Evolutionary conservation across 2,888 invertebrate species (phyloP).

Genomic region (Macroteleia sp.): DNA sequence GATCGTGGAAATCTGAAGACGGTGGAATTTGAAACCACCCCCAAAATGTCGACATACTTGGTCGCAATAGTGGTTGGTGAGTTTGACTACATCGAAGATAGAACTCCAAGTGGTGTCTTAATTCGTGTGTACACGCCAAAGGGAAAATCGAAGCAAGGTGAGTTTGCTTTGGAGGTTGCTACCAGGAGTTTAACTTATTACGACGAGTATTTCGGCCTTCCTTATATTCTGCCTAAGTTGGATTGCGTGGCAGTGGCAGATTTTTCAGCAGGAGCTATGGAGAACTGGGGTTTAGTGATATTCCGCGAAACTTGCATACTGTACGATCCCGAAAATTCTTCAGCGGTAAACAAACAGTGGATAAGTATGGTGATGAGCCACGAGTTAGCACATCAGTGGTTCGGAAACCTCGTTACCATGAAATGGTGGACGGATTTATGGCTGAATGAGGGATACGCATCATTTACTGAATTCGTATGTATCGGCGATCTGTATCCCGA

Average conservation of each 20-base stretch:
- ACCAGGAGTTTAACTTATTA: slow-evolving; percentile 96
- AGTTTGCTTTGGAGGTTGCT: slow-evolving; percentile 96
- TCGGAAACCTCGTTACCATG: slow-evolving; percentile 99
- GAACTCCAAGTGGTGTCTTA: slow-evolving; percentile 91
- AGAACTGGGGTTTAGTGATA: slow-evolving; percentile 95
- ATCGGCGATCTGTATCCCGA: slow-evolving; percentile 96
- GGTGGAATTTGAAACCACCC: slow-evolving; percentile 64
- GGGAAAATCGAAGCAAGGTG: slow-evolving; percentile 95
- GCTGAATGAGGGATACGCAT: slow-evolving; percentile 98
- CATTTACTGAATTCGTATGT: slow-evolving; percentile 97
- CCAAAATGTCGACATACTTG: slow-evolving; percentile 56
- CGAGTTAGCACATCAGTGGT: slow-evolving; percentile 99
- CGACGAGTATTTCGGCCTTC: slow-evolving; percentile 96
- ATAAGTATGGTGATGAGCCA: slow-evolving; percentile 96
- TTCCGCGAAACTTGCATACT: slow-evolving; percentile 93
- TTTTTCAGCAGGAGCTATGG: slow-evolving; percentile 98
- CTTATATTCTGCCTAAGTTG: slow-evolving; percentile 97
- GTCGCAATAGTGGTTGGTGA: slow-evolving; percentile 93
- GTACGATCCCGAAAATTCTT: slow-evolving; percentile 95
- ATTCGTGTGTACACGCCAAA: slow-evolving; percentile 94
- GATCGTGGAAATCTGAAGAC: too few relatives aligned
- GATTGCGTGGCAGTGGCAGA: slow-evolving; percentile 98
- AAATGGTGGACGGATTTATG: slow-evolving; percentile 99
- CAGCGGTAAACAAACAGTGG: slow-evolving; percentile 92
- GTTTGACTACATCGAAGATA: slow-evolving; percentile 95